These are phyloP conservation scores for Seriola rivoliana DNA, from an alignment of 2,113 vertebrate species.

Conservation along the genomic window DNA sequence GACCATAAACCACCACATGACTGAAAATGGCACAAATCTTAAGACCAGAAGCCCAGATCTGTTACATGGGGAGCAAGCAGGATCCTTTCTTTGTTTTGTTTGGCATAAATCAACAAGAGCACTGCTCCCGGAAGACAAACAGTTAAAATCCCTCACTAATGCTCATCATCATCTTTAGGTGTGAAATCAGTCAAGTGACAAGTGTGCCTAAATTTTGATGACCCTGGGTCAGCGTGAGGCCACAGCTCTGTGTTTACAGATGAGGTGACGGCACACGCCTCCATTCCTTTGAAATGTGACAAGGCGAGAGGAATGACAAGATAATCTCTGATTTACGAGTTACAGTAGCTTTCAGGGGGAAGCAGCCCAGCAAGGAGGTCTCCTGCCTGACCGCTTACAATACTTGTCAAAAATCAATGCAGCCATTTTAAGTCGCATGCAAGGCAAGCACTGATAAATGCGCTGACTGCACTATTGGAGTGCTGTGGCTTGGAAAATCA, in stretches of 20 bases:
- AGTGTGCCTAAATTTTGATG: slow-evolving; percentile 78
- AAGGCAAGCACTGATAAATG: slow-evolving; percentile 7
- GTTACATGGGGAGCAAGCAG: slow-evolving; percentile 2
- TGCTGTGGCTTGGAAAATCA: neutral
- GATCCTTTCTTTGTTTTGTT: slow-evolving; percentile 38
- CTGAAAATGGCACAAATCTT: slow-evolving; percentile 26
- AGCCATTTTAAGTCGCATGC: neutral
- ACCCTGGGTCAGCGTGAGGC: slow-evolving; percentile 67
- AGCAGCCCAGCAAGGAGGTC: slow-evolving; percentile 18
- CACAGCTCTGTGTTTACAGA: slow-evolving; percentile 71
- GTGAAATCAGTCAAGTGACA: slow-evolving; percentile 80
- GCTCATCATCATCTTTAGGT: slow-evolving; percentile 61
- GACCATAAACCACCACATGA: slow-evolving; percentile 27
- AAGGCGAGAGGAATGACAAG: slow-evolving; percentile 61
- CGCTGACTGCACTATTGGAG: neutral
- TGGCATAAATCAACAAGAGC: slow-evolving; percentile 49
- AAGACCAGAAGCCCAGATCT: slow-evolving; percentile 29
- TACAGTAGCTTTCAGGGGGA: slow-evolving; percentile 70
- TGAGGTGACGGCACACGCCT: slow-evolving; percentile 75
- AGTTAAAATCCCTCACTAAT: slow-evolving; percentile 57
- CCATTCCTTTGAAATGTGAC: slow-evolving; percentile 71
- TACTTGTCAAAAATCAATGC: neutral
- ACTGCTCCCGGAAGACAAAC: slow-evolving; percentile 15
- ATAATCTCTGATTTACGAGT: slow-evolving; percentile 77
- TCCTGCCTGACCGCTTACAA: slow-evolving; percentile 9